Percentiles rank a stretch among this genome's conserved stretches.
phyloP scores from a whole-genome alignment of 2,888 invertebrate genomes.

The Lottia scabra region DNA sequence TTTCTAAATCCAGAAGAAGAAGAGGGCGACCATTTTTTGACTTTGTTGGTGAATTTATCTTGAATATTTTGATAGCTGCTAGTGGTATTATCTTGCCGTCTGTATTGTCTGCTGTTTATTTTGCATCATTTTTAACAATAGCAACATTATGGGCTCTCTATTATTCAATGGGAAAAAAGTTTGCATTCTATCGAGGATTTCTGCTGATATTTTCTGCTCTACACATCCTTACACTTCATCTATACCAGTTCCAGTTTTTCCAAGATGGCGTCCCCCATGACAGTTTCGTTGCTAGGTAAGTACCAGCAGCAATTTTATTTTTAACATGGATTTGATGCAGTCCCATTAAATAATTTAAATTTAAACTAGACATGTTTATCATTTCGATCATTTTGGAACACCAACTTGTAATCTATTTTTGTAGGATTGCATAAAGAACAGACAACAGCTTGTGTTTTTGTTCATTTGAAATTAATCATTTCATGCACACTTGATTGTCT shows the following conservation, averaged over 20 bases:
- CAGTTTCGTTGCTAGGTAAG: conserved; percentile 81
- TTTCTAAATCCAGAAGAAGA: conserved; percentile 29
- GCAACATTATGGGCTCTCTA: conserved; percentile 82
- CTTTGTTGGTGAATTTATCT: conserved; percentile 53
- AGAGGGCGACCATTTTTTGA: conserved; percentile 37
- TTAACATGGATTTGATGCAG: no score
- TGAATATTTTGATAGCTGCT: conserved; percentile 56
- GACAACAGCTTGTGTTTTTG: no score
- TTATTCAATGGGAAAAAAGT: conserved; percentile 81
- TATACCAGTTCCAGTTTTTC: conserved; percentile 88
- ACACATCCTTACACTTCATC: conserved; percentile 81
- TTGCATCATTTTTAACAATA: conserved; percentile 84
- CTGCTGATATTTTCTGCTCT: conserved; percentile 77
- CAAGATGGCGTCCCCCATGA: conserved; percentile 80
- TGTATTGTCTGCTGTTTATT: conserved; percentile 86
- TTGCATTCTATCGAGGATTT: conserved; percentile 72
- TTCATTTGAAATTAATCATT: no score
- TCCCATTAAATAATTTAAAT: no score
- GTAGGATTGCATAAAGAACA: no score
- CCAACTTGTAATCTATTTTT: no score
- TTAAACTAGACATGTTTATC: no score
- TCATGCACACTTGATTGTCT: no score
- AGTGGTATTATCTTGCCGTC: conserved; percentile 84
- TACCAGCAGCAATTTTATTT: background rate
- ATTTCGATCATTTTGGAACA: no score